These are phyloP conservation scores for Gambusia holbrooki DNA, from an alignment of 2,113 vertebrate genomes.

Conservation along the genomic window DNA sequence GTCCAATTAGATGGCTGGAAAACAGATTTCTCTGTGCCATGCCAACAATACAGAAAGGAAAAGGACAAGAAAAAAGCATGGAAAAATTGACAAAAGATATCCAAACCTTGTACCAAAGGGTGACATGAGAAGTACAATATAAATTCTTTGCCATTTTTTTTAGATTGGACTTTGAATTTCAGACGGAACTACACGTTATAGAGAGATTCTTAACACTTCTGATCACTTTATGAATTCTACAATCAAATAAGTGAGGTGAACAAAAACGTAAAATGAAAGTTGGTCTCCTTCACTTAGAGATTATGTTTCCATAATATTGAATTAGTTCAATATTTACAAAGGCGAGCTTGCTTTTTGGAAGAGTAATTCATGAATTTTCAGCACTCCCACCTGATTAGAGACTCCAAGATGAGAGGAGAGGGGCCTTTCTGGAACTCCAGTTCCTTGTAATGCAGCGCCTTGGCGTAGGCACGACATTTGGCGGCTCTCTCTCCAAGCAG, in stretches of 20 bases:
- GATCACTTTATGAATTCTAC: not conserved
- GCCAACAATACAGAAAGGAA: slow-evolving; percentile 55
- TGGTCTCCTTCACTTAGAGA: not conserved
- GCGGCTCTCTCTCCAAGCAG: slow-evolving; percentile 94
- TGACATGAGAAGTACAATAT: slow-evolving; percentile 29
- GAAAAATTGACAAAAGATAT: slow-evolving; percentile 71
- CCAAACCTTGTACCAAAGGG: slow-evolving; percentile 36
- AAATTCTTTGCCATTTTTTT: slow-evolving; percentile 34
- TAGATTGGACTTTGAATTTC: slow-evolving; percentile 17
- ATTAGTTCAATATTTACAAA: not conserved
- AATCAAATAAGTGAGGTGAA: not conserved
- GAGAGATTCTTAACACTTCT: slow-evolving; percentile 8
- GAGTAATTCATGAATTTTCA: slow-evolving; percentile 1
- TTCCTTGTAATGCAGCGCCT: slow-evolving; percentile 98
- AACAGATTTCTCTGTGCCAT: slow-evolving; percentile 69
- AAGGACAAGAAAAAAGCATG: slow-evolving; percentile 52
- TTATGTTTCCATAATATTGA: not conserved
- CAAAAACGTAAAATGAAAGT: not conserved
- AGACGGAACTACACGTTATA: slow-evolving; percentile 7
- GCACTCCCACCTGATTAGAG: slow-evolving; percentile 95
- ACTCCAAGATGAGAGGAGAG: slow-evolving; percentile 93
- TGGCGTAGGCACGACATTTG: slow-evolving; percentile 97
- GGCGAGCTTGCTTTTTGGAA: not conserved
- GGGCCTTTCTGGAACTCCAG: slow-evolving; percentile 98
- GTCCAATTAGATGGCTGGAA: slow-evolving; percentile 78